Conservation (phyloP, 2,113 vertebrate genomes). For the Rynchops niger region DNA sequence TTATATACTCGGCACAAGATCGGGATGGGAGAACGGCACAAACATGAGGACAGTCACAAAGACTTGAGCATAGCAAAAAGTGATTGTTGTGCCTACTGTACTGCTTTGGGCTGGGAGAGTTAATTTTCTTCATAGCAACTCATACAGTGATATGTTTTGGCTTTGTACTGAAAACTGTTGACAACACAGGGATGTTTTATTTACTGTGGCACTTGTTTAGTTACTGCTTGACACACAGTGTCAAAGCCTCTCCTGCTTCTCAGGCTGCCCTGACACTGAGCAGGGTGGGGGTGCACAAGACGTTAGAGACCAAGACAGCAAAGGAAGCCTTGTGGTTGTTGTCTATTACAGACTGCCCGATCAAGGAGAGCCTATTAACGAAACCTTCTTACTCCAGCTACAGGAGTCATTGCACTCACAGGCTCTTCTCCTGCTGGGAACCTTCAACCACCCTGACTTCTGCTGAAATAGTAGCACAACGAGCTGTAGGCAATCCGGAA, state of each 20-base stretch:
- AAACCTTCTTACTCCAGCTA: background rate
- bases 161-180: background rate
- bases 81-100: background rate
- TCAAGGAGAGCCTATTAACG: background rate
- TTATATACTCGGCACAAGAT: background rate
- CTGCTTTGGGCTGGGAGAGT: background rate
- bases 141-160: background rate
- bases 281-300: background rate
- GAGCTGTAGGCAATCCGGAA: background rate
- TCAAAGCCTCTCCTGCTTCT: background rate
- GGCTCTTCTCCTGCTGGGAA: background rate
- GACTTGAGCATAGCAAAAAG: background rate
- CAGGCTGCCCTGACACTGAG: fast-evolving
- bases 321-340: background rate
- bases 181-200: background rate
- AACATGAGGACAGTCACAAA: background rate
- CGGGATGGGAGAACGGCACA: background rate
- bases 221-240: background rate
- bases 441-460: background rate
- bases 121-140: background rate
- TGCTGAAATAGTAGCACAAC: background rate
- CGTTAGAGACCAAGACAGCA: background rate
- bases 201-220: background rate
- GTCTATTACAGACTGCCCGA: background rate
- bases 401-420: background rate